phyloP scores from a whole-genome alignment of 2,797 vertebrate genomes.

The Coreius guichenoti region DNA sequence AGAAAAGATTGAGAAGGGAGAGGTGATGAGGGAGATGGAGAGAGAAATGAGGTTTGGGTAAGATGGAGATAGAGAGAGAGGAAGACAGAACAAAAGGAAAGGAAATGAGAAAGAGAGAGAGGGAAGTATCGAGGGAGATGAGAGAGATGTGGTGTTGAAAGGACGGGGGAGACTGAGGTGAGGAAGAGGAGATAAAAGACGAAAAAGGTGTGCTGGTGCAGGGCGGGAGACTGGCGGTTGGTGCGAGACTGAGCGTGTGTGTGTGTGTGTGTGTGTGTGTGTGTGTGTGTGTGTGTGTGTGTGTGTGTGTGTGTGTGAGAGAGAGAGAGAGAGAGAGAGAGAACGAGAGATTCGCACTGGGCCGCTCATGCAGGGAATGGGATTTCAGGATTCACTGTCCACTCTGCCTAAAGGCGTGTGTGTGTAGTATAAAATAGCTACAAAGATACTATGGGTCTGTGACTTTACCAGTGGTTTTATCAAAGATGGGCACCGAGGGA shows the following conservation, averaged over 20 bases:
- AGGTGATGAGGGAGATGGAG: slow-evolving; percentile 35
- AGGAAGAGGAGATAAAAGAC: slow-evolving; percentile 47
- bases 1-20: slow-evolving; percentile 35
- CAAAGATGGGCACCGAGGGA: neutral
- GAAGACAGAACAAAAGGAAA: slow-evolving; percentile 45
- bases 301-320: slow-evolving; percentile 28
- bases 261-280: slow-evolving; percentile 44
- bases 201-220: slow-evolving; percentile 33
- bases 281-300: slow-evolving; percentile 26
- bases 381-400: slow-evolving; percentile 59
- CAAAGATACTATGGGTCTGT: slow-evolving; percentile 12
- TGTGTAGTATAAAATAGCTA: slow-evolving; percentile 6
- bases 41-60: slow-evolving; percentile 46
- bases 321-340: neutral
- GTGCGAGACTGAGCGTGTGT: neutral
- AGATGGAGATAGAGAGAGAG: slow-evolving; percentile 29
- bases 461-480: slow-evolving; percentile 27
- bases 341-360: slow-evolving; percentile 39
- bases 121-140: slow-evolving; percentile 47
- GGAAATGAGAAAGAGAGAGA: slow-evolving; percentile 30
- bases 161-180: slow-evolving; percentile 39
- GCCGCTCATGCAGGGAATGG: slow-evolving; percentile 55
- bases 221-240: neutral
- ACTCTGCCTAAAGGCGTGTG: slow-evolving; percentile 42
- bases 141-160: slow-evolving; percentile 41